Percentiles rank a stretch among this genome's conserved stretches.
Conservation (phyloP, 2,888 invertebrate genomes). For the Hoplodrina ambigua region DNA sequence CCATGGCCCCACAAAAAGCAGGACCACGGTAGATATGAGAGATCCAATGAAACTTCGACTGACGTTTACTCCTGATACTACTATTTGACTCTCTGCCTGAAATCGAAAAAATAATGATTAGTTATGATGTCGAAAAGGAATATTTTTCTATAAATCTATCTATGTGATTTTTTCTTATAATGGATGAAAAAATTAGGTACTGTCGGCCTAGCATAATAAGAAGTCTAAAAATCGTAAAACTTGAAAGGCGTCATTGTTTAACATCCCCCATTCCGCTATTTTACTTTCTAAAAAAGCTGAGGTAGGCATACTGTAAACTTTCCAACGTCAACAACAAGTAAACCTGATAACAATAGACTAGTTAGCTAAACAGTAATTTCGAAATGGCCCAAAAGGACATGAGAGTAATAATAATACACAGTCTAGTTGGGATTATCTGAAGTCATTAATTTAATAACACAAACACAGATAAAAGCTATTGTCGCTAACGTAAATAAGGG, state of each 20-base stretch:
- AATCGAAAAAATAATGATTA: slow-evolving; percentile 52
- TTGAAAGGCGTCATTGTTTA: slow-evolving; percentile 1
- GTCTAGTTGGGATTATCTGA: slow-evolving; percentile 19
- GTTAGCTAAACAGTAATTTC: slow-evolving; percentile 13
- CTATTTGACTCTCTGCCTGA: slow-evolving; percentile 88
- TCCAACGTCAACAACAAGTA: background rate
- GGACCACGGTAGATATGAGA: slow-evolving; percentile 91
- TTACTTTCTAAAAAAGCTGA: background rate
- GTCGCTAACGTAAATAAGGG: slow-evolving; percentile 19
- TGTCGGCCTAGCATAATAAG: background rate
- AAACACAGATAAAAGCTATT: slow-evolving; percentile 31
- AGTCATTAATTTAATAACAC: slow-evolving; percentile 40
- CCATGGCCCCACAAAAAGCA: slow-evolving; percentile 91
- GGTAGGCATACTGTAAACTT: background rate
- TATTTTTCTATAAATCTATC: no score
- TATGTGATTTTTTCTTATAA: no score
- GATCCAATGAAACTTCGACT: slow-evolving; percentile 88
- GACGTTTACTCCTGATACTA: slow-evolving; percentile 93
- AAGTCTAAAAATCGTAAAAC: background rate
- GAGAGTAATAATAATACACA: background rate
- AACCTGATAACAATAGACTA: slow-evolving; percentile 10
- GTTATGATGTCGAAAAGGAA: no score
- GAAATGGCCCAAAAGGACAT: slow-evolving; percentile 13
- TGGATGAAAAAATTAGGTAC: background rate
- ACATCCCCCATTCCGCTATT: background rate